Conservation (phyloP, 2,797 vertebrate genomes). For the Paedocypris micromegethes region DNA sequence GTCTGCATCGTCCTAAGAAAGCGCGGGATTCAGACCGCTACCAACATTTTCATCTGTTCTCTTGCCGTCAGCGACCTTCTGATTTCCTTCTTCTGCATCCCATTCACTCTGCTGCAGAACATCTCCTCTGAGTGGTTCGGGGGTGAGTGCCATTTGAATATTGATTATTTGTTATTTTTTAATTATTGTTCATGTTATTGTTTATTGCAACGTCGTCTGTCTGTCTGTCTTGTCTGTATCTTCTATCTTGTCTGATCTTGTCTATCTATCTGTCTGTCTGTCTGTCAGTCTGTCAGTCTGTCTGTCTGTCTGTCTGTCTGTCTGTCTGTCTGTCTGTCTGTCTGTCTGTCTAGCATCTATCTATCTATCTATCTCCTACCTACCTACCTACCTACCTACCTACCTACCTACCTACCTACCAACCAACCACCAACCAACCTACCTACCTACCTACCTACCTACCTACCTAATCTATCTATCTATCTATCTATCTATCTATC, state of each 20-base stretch:
- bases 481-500: no score
- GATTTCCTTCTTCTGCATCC: conserved; percentile 81
- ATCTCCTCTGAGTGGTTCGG: conserved; percentile 77
- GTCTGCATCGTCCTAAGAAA: conserved; percentile 71
- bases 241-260: neutral
- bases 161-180: neutral
- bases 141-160: conserved; percentile 59
- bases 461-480: no score
- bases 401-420: no score
- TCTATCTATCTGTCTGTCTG: no score
- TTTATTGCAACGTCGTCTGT: neutral
- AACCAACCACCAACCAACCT: no score
- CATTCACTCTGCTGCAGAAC: conserved; percentile 78
- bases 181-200: neutral
- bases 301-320: no score
- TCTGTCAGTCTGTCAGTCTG: no score
- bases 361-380: no score
- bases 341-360: no score
- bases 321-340: neutral
- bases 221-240: neutral
- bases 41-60: conserved; percentile 76
- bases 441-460: no score
- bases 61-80: conserved; percentile 79
- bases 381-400: no score
- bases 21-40: conserved; percentile 68